These are phyloP conservation scores for Ammodytes marinus DNA, from an alignment of 2,113 vertebrate species.

Conservation along the genomic window DNA sequence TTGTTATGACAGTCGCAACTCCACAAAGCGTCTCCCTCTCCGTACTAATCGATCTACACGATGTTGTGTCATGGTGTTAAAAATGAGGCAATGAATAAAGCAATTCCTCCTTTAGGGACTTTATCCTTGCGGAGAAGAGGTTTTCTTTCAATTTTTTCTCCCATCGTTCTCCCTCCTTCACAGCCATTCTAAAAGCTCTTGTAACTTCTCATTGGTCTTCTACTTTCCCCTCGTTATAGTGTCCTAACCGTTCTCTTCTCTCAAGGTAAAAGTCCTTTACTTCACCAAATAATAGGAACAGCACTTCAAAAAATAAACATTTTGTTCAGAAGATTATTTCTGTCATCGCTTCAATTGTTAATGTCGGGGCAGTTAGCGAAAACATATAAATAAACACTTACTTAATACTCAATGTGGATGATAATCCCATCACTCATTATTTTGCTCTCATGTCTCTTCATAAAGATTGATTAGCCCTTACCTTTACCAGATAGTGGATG, in stretches of 20 bases:
- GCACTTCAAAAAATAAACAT: not conserved
- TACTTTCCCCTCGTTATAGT: slow-evolving; percentile 31
- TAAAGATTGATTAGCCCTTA: not conserved
- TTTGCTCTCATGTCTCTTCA: too few species aligned
- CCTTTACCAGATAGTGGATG: not conserved
- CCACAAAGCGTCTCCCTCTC: slow-evolving; percentile 9
- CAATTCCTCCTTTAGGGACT: slow-evolving; percentile 21
- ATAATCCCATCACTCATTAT: not conserved
- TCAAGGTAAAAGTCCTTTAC: slow-evolving; percentile 30
- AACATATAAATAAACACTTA: not conserved
- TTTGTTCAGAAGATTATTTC: not conserved
- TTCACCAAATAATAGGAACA: slow-evolving; percentile 21
- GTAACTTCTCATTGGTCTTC: slow-evolving; percentile 46
- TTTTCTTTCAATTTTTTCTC: slow-evolving; percentile 41
- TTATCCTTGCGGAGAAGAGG: slow-evolving; percentile 36
- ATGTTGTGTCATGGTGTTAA: not conserved
- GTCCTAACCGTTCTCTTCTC: slow-evolving; percentile 32
- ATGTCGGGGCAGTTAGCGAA: not conserved
- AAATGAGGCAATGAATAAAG: slow-evolving; percentile 9
- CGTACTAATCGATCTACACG: slow-evolving; percentile 6
- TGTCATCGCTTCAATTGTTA: slow-evolving; percentile 12
- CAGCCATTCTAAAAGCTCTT: slow-evolving; percentile 50
- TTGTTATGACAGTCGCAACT: slow-evolving; percentile 20
- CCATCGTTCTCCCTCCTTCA: slow-evolving; percentile 14
- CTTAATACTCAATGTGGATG: not conserved